Base-by-base conservation (phyloP, 2,888 invertebrate species). In the Clanis bilineata region DNA sequence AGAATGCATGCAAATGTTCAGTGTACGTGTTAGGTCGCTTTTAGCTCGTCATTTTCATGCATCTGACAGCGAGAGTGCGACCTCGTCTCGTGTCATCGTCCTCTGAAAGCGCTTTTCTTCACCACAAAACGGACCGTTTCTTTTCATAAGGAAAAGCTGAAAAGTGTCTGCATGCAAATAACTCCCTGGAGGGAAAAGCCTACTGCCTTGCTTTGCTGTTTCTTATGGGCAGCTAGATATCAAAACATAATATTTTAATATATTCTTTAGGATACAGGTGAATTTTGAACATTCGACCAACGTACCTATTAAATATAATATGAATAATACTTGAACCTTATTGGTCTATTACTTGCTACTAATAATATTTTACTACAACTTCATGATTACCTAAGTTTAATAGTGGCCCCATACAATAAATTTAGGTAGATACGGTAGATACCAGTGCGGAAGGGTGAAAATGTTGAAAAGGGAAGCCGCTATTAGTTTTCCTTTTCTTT, bases 131-230 rank as follows among this genome's bases (percentile, higher is more conserved):
- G 89, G 88, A 85, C 88, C 85, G 88, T 90, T 91, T 90, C 92
- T 91, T 91, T 91, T 91, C 91, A 92, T 89, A 90, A 90, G 88
- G 86, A 90, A 90, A 90, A 88, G 86, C 88, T 91, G 89, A 90
- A 91, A 91, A 91, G 90, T 91, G 92, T 91, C 91, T 91, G 81
- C 92, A 85, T 86, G 90, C 92, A 90, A 90, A 91, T 90, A 90
- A 88, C 88, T 92, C 91, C 91, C 92, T 85, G 76, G 91, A 87
- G 91, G 91, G 84, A 82, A 86, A 86, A 84, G 83, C 90, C 90
- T 85, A 90, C 90, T 90, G 92, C 87, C 90, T 89, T 84, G 87
- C 86, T 88, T 90, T 89, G 82, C 84, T 80, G 80, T 74, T 74
- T 80, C 76, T 79, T 81, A 80, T 74, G 77, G 65, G 73, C 78